Evolutionary conservation across 2,888 invertebrate species (phyloP).

Genomic region (Hololepta plana): DNA sequence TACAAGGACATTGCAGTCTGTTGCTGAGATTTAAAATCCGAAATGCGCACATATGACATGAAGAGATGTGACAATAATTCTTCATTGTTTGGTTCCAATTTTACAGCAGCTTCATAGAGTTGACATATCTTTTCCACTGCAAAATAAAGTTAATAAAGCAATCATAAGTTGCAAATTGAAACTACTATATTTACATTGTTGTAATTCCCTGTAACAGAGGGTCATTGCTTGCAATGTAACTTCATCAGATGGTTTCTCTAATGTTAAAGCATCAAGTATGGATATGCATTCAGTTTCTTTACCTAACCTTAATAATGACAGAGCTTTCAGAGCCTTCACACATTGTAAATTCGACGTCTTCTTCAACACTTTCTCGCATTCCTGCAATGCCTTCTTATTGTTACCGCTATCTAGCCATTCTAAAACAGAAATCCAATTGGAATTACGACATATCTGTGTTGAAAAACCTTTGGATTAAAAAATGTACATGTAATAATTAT

Average conservation of each 20-base stretch:
- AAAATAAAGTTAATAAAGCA: slow-evolving; percentile 2
- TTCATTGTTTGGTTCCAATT: slow-evolving; percentile 72
- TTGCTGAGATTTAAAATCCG: slow-evolving; percentile 81
- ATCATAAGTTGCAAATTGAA: neutral
- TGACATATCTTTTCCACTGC: slow-evolving; percentile 83
- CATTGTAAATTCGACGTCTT: slow-evolving; percentile 81
- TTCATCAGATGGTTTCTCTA: slow-evolving; percentile 75
- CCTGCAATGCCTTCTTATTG: slow-evolving; percentile 92
- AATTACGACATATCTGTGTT: slow-evolving; percentile 4
- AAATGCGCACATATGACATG: slow-evolving; percentile 85
- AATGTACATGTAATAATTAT: slow-evolving; percentile 2
- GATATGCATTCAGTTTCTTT: slow-evolving; percentile 60
- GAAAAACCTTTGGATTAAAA: neutral
- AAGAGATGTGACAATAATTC: slow-evolving; percentile 87
- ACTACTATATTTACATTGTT: slow-evolving; percentile 51
- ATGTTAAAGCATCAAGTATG: slow-evolving; percentile 59
- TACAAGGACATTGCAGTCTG: slow-evolving; percentile 77
- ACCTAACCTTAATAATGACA: slow-evolving; percentile 79
- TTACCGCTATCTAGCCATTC: slow-evolving; percentile 92
- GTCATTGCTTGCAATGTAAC: slow-evolving; percentile 89
- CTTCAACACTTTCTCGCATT: slow-evolving; percentile 88
- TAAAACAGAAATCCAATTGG: slow-evolving; percentile 26
- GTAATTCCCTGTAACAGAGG: slow-evolving; percentile 84
- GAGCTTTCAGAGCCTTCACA: slow-evolving; percentile 81
- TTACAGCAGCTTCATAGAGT: slow-evolving; percentile 77